These are phyloP conservation scores for Oscheius sp. DNA, from an alignment of 2,888 invertebrate genomes.

Conservation along the genomic window DNA sequence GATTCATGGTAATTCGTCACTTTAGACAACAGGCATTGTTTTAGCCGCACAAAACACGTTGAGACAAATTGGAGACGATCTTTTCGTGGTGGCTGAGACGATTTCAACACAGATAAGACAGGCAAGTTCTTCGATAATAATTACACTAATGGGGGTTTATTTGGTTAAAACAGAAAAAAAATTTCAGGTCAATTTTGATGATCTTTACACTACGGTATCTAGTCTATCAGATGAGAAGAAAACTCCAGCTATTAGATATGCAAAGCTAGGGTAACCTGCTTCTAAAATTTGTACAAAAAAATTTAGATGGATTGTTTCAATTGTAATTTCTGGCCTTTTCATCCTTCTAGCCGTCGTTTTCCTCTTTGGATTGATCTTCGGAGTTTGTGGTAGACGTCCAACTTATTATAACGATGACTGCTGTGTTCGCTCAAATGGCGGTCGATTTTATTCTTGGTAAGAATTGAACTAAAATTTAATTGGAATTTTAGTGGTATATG, in stretches of 20 bases:
- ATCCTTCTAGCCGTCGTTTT: conserved; percentile 71
- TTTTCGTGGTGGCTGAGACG: conserved; percentile 61
- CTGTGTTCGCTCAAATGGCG: conserved; percentile 72
- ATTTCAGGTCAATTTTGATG: conserved; percentile 56
- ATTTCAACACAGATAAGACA: conserved; percentile 60
- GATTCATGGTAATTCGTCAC: conserved; percentile 43
- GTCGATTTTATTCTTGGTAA: conserved; percentile 72
- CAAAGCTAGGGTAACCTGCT: conserved; percentile 56
- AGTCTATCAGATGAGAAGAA: conserved; percentile 51
- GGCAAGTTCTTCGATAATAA: conserved; percentile 10
- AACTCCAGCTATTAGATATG: conserved; percentile 44
- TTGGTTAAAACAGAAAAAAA: background rate
- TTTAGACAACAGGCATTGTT: conserved; percentile 13
- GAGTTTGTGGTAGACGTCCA: conserved; percentile 72
- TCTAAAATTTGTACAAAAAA: no score
- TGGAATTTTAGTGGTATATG: conserved; percentile 59
- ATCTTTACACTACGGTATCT: conserved; percentile 57
- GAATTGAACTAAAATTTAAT: conserved; percentile 37
- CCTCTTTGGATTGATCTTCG: conserved; percentile 72
- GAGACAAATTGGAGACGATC: conserved; percentile 57
- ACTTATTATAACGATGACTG: conserved; percentile 71
- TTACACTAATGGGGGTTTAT: background rate
- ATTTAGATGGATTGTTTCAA: conserved; percentile 71
- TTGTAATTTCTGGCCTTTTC: conserved; percentile 71
- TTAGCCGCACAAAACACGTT: conserved; percentile 55